Conservation (phyloP, 2,113 vertebrate species). For the Ranitomeya imitator region DNA sequence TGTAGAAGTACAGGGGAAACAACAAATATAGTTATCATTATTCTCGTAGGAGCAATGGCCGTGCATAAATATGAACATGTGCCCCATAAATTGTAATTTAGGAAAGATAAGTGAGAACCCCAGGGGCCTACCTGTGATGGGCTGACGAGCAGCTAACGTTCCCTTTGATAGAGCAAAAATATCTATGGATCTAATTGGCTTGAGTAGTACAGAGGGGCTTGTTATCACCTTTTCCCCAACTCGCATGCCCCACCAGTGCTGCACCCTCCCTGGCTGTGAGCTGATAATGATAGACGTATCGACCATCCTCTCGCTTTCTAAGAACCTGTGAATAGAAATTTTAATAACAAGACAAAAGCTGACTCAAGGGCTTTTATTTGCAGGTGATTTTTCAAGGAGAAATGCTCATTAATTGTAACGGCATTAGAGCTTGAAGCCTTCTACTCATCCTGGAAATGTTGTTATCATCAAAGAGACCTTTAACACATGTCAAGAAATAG, state of each 20-base stretch:
- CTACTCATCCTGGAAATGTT: not conserved
- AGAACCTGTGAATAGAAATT: not conserved
- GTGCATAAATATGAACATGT: no score
- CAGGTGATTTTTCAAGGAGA: not conserved
- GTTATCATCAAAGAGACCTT: conserved; percentile 29
- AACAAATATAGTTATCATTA: no score
- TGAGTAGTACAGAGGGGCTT: no score
- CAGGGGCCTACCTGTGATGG: no score
- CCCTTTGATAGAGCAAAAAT: no score
- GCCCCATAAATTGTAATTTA: no score
- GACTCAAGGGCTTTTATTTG: not conserved
- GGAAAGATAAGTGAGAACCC: no score
- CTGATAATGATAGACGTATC: not conserved
- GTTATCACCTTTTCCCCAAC: no score
- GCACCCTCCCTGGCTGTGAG: not conserved
- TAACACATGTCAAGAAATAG: not conserved
- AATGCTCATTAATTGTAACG: not conserved
- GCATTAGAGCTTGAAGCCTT: not conserved
- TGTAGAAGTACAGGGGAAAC: no score
- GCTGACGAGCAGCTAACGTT: no score
- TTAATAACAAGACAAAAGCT: not conserved
- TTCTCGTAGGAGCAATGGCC: no score
- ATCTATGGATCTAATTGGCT: no score
- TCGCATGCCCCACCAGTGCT: not conserved
- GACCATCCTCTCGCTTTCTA: not conserved